phyloP scores from a whole-genome alignment of 2,888 invertebrate species.

The Galerucella pusilla region DNA sequence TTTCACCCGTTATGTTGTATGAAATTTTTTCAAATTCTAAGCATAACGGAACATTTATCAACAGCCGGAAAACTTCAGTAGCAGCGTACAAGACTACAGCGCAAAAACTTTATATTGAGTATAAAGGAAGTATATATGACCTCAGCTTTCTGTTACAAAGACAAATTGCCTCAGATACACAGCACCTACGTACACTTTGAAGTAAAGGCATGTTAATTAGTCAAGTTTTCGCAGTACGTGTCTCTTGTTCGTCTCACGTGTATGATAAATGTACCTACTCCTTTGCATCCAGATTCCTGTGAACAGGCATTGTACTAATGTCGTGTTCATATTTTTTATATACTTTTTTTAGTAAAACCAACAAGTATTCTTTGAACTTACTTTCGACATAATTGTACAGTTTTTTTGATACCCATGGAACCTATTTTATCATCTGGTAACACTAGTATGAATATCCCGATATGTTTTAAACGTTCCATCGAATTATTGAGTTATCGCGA shows the following conservation, averaged over 20 bases:
- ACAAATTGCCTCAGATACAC: conserved; percentile 31
- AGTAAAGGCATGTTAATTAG: conserved; percentile 32
- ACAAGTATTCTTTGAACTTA: too few relatives aligned
- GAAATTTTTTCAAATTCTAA: too few relatives aligned
- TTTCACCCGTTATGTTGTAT: too few relatives aligned
- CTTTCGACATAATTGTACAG: too few relatives aligned
- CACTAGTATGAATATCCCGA: too few relatives aligned
- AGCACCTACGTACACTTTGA: conserved; percentile 29
- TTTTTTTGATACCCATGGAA: too few relatives aligned
- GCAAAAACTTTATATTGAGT: conserved; percentile 22
- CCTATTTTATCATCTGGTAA: too few relatives aligned
- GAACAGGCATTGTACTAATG: conserved; percentile 19
- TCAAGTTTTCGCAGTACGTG: conserved; percentile 32
- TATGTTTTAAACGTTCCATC: too few relatives aligned
- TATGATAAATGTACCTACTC: conserved; percentile 24
- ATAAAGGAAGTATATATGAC: conserved; percentile 19
- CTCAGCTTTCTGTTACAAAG: conserved; percentile 21
- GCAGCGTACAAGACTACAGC: background rate
- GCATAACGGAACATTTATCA: background rate
- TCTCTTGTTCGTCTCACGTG: conserved; percentile 23
- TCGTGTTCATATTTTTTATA: background rate
- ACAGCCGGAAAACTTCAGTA: background rate
- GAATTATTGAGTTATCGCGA: too few relatives aligned
- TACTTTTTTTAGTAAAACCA: background rate
- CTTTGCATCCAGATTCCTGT: conserved; percentile 14